phyloP scores from a whole-genome alignment of 2,113 vertebrate genomes.

The Lampris incognitus region DNA sequence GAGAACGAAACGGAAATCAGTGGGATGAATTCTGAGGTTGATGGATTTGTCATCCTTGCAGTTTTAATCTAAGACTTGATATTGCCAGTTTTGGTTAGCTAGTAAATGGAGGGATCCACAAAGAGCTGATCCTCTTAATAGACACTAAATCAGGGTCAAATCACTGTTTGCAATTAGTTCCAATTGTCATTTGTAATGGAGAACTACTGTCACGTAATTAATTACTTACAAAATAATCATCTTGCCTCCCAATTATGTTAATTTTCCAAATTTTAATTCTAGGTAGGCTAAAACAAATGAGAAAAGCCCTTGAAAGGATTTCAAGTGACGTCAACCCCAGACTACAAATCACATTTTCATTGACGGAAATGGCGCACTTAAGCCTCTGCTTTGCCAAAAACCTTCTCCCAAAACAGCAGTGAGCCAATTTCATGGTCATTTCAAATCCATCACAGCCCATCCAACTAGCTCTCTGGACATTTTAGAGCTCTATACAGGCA shows the following conservation, averaged over 20 bases:
- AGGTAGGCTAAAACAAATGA: neutral
- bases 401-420: conserved; percentile 21
- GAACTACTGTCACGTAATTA: neutral
- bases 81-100: neutral
- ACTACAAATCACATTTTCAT: conserved; percentile 27
- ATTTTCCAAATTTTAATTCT: neutral
- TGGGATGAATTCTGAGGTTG: neutral
- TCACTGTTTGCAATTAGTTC: conserved; percentile 39
- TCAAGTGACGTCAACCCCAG: conserved; percentile 38
- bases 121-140: conserved; percentile 9
- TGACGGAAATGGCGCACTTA: neutral
- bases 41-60: neutral
- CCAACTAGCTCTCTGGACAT: conserved; percentile 10
- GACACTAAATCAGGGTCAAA: conserved; percentile 39
- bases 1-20: neutral
- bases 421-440: conserved; percentile 1
- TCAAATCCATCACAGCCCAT: conserved; percentile 26
- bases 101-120: conserved; percentile 28
- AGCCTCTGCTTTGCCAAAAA: conserved; percentile 13
- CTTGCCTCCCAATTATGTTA: neutral
- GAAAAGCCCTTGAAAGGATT: neutral
- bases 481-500: neutral
- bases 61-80: neutral
- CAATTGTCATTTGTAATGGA: neutral
- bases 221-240: neutral